Percentiles rank a stretch among this genome's conserved stretches.
Conservation (phyloP, 2,113 vertebrate genomes). For the Tachysurus vachellii region DNA sequence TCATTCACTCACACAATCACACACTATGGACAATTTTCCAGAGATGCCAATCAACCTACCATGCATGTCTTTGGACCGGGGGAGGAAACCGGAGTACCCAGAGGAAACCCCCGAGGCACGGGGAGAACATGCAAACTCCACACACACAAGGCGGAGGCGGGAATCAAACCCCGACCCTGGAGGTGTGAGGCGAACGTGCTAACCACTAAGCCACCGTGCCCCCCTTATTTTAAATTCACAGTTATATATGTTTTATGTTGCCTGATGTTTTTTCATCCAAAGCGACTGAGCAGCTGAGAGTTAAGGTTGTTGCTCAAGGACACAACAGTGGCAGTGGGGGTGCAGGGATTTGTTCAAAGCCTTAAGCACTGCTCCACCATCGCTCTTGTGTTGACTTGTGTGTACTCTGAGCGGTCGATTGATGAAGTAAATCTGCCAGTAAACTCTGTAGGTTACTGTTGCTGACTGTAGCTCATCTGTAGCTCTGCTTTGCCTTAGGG, state of each 20-base stretch:
- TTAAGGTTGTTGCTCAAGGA: background rate
- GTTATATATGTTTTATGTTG: background rate
- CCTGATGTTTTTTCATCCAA: background rate
- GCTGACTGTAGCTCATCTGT: background rate
- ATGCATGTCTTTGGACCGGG: too few relatives aligned
- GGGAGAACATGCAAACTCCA: too few relatives aligned
- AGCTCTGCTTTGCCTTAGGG: background rate
- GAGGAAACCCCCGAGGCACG: too few relatives aligned
- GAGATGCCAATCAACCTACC: too few relatives aligned
- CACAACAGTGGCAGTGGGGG: background rate
- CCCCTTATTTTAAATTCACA: background rate
- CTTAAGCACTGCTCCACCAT: background rate
- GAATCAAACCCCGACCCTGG: too few relatives aligned
- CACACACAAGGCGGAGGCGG: too few relatives aligned
- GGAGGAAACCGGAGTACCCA: too few relatives aligned
- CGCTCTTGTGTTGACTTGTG: background rate
- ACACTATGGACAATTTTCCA: too few relatives aligned
- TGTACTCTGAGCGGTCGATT: background rate
- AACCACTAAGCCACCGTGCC: too few relatives aligned
- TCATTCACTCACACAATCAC: too few relatives aligned
- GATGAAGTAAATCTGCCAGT: background rate
- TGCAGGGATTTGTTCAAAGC: conserved; percentile 1
- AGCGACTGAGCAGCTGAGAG: background rate
- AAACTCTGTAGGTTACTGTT: background rate
- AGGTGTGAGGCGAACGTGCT: too few relatives aligned